Evolutionary conservation across 2,113 vertebrate species (phyloP).

Genomic region (Alaudala cheleensis): DNA sequence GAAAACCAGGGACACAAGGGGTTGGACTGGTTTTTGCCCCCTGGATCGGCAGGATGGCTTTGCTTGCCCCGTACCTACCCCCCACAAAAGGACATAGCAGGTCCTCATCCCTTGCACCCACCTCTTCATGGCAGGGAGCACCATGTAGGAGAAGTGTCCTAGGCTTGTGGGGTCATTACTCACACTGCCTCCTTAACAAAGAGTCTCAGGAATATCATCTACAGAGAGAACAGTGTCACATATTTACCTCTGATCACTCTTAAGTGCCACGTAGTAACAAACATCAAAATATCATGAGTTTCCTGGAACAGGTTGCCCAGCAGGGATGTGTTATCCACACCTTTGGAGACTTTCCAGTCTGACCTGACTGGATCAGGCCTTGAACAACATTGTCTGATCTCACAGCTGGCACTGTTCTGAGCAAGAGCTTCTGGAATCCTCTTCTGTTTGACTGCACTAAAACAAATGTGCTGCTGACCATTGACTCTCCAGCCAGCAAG

Average conservation of each 20-base stretch:
- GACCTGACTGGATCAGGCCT: neutral
- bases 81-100: neutral
- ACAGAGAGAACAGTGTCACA: fast-evolving
- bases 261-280: neutral
- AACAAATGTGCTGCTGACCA: neutral
- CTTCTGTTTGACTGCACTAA: neutral
- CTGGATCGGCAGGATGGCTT: fast-evolving
- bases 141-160: neutral
- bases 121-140: neutral
- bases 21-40: neutral
- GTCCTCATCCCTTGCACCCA: neutral
- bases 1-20: neutral
- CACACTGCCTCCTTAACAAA: neutral
- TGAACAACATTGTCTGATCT: neutral
- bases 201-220: neutral
- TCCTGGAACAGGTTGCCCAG: neutral
- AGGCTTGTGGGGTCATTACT: neutral
- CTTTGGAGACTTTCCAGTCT: neutral
- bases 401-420: neutral
- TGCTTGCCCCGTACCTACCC: neutral
- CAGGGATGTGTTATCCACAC: neutral
- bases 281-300: neutral
- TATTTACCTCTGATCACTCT: neutral
- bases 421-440: neutral
- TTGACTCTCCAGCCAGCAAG: neutral